These are phyloP conservation scores for Gouania willdenowi DNA, from an alignment of 2,797 vertebrate species.

Conservation along the genomic window DNA sequence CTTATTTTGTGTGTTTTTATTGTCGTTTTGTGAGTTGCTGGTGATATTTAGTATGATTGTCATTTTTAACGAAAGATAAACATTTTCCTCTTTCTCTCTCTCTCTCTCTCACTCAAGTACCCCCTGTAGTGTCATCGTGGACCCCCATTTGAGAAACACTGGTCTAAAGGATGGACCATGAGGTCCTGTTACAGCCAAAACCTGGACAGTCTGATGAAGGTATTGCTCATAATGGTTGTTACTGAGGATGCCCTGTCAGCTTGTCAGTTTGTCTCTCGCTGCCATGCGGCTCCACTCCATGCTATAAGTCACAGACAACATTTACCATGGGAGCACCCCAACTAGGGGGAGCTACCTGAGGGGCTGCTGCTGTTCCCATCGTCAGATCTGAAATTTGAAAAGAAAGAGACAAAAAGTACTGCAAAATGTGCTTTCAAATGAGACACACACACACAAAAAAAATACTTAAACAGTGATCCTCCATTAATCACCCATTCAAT, in stretches of 20 bases:
- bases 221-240: constrained; percentile 40
- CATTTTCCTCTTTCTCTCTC: neutral
- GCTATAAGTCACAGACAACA: constrained; percentile 77
- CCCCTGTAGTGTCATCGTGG: constrained; percentile 6
- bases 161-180: too few relatives aligned
- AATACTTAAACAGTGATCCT: too few relatives aligned
- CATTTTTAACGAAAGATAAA: too few relatives aligned
- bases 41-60: too few relatives aligned
- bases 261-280: too few relatives aligned
- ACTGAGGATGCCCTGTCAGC: constrained; percentile 44
- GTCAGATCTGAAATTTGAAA: constrained; percentile 76
- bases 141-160: too few relatives aligned
- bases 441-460: too few relatives aligned
- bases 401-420: constrained; percentile 9
- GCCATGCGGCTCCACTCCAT: constrained; percentile 76
- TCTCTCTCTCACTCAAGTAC: neutral
- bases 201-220: constrained; percentile 56
- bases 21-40: too few relatives aligned
- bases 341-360: constrained; percentile 94
- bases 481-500: too few relatives aligned
- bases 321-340: constrained; percentile 95
- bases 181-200: constrained; percentile 29
- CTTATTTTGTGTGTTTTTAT: too few relatives aligned
- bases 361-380: constrained; percentile 85
- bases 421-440: too few relatives aligned